Evolutionary conservation across 2,113 vertebrate genomes (phyloP), one percentile per base, ranked within the genome.

Genomic region (Brienomyrus brachyistius): DNA sequence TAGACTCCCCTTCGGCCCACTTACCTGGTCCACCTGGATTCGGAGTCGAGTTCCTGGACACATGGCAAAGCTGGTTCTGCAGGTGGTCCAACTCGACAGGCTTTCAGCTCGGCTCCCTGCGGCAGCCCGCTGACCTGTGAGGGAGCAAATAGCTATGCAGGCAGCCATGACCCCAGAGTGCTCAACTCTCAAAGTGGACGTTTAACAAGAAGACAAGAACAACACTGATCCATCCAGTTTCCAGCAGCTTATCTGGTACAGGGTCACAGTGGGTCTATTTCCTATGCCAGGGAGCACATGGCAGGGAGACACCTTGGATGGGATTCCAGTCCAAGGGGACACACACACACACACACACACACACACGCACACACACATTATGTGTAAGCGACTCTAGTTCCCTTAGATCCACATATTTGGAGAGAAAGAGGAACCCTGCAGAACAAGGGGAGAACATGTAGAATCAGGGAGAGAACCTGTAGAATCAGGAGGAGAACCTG

Each of bases 21-120:
- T 84, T 93, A 94, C 94, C 94, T 96, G 95, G 93, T 93, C 94
- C 21, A 91, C 92, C 91, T 92, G 92, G 88, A 90, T 62, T 50
- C 89, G 92, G 52, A 91, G 85, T 87, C 87, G 74, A 1, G 88
- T 90, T 86, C 88, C 93, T 51, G 89, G 90, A 59, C 88, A 90
- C 27, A 92, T 93, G 80, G 89, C 27, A 17, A 88, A 89, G 27
- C 48, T 88, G 86, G 88, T 86, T 85, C n/a, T 90, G 62, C 91
- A 91, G 89, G 90, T 91, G 31, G 15, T 62, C 40, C 86, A 84
- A 89, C 66, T 90, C n/a, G 52, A 90, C 80, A 86, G 83, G 89
- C 92, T 94, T 82, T 90, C 88, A 9, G 86, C 54, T 62, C 90
- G 89, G 31, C 92, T 94, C 93, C 93, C 90, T 91, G 92, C 86